Percentiles rank a stretch among this genome's conserved stretches.
These are phyloP conservation scores for Pristionchus mayeri DNA, from an alignment of 2,888 invertebrate species.

Conservation along the genomic window DNA sequence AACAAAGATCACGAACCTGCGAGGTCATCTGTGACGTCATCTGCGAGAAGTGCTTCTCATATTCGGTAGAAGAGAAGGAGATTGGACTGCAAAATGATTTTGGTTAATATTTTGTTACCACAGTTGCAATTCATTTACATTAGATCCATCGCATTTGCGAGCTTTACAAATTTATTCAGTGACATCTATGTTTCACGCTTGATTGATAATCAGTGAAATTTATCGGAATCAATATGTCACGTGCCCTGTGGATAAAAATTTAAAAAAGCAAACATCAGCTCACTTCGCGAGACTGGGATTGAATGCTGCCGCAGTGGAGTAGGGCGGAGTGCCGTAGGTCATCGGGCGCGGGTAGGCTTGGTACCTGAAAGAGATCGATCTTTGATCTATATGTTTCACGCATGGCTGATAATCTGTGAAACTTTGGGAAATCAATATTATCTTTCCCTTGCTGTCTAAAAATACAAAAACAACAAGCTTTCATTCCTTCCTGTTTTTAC, in stretches of 20 bases:
- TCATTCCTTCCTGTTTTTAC: too few relatives aligned
- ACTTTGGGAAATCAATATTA: too few relatives aligned
- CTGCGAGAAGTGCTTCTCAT: slow-evolving; percentile 65
- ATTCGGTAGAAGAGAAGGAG: slow-evolving; percentile 63
- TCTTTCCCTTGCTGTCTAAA: too few relatives aligned
- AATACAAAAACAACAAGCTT: too few relatives aligned
- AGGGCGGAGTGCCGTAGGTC: slow-evolving; percentile 70
- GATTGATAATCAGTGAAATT: background rate
- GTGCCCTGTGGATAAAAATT: background rate
- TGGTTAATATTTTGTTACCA: background rate
- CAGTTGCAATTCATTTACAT: background rate
- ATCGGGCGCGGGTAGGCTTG: slow-evolving; percentile 72
- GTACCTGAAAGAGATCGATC: slow-evolving; percentile 52
- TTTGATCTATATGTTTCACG: background rate
- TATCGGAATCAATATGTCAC: background rate
- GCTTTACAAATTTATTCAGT: too few relatives aligned
- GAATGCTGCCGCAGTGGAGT: slow-evolving; percentile 65
- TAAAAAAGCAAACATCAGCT: background rate
- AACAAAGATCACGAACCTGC: background rate
- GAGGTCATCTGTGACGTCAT: slow-evolving; percentile 51
- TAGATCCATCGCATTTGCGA: too few relatives aligned
- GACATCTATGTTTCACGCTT: background rate
- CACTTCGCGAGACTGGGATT: slow-evolving; percentile 58
- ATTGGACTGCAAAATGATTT: slow-evolving; percentile 53
- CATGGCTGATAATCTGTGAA: too few relatives aligned